Evolutionary conservation across 2,113 vertebrate genomes (phyloP).

Genomic region (Nicator chloris): DNA sequence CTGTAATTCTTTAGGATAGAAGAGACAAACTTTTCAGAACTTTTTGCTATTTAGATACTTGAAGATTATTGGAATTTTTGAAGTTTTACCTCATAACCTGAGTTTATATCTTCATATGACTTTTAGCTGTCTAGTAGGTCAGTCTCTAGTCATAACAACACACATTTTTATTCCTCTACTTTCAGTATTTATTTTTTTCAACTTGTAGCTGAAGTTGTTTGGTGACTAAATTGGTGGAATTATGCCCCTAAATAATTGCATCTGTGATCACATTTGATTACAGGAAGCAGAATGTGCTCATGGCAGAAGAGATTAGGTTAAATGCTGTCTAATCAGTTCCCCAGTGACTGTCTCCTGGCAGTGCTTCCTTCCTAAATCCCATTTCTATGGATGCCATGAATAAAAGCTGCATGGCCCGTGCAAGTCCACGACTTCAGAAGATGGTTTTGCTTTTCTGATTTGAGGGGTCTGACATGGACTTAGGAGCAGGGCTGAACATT

Average conservation of each 20-base stretch:
- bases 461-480: neutral
- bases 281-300: neutral
- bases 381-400: neutral
- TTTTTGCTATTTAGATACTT: neutral
- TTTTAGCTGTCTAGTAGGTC: neutral
- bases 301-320: slow-evolving; percentile 38
- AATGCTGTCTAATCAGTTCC: slow-evolving; percentile 27
- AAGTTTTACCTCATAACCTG: neutral
- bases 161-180: neutral
- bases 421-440: neutral
- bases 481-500: neutral
- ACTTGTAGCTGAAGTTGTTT: neutral
- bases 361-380: neutral
- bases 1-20: neutral
- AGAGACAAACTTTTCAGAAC: neutral
- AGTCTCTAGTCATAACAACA: neutral
- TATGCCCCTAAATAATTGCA: slow-evolving; percentile 10
- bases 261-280: slow-evolving; percentile 47
- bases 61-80: neutral
- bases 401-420: neutral
- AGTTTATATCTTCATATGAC: neutral
- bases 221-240: slow-evolving; percentile 27
- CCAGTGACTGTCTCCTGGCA: neutral
- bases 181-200: neutral
- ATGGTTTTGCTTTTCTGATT: neutral